These are phyloP conservation scores for Hypsibius dujardini DNA, from an alignment of 1,140 invertebrate species.

Conservation along the genomic window DNA sequence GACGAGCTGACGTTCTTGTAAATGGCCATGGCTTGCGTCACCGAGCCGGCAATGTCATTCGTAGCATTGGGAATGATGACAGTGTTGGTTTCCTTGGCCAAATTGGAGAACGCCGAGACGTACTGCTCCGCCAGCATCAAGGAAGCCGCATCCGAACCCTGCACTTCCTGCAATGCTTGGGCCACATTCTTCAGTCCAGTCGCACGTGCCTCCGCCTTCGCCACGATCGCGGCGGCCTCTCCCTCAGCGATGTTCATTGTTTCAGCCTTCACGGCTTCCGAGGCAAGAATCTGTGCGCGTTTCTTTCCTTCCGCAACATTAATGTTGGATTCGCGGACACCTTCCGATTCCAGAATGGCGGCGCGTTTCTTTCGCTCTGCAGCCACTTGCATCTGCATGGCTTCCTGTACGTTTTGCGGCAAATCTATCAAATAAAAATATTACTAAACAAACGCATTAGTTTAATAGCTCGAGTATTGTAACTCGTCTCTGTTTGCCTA, in stretches of 20 bases:
- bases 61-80: constrained; percentile 77
- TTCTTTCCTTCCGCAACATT: constrained; percentile 94
- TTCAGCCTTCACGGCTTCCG: constrained; percentile 56
- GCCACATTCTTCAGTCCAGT: constrained; percentile 56
- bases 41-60: constrained; percentile 61
- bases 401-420: constrained; percentile 79
- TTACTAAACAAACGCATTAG: too few relatives aligned
- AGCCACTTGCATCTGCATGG: constrained; percentile 99
- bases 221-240: constrained; percentile 66
- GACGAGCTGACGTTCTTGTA: neutral
- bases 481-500: too few relatives aligned
- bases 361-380: constrained; percentile 91
- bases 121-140: constrained; percentile 87
- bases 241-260: constrained; percentile 69
- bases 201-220: constrained; percentile 63
- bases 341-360: constrained; percentile 89
- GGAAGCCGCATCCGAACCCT: constrained; percentile 68
- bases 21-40: constrained; percentile 46
- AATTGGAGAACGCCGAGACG: constrained; percentile 70
- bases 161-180: constrained; percentile 43
- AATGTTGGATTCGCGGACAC: constrained; percentile 72
- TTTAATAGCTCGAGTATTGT: too few relatives aligned
- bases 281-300: constrained; percentile 71
- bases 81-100: constrained; percentile 83
- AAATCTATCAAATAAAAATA: constrained; percentile 35